Evolutionary conservation across 2,113 vertebrate species (phyloP).

Genomic region (Sula dactylatra): DNA sequence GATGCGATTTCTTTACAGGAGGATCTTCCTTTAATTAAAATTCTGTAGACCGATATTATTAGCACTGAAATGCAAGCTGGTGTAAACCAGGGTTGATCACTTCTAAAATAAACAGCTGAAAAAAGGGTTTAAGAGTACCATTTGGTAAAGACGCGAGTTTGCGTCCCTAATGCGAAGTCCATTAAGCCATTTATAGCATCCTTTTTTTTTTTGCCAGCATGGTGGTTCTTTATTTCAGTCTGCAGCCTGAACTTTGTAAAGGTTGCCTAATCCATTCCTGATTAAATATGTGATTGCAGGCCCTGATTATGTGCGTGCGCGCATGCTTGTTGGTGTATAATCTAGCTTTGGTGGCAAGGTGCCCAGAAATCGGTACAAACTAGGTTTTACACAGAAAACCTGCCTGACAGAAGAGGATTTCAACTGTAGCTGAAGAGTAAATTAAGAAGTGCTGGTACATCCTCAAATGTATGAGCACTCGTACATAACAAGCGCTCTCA

Average conservation of each 20-base stretch:
- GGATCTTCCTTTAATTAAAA: background rate
- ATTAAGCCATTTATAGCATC: background rate
- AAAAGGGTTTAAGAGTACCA: background rate
- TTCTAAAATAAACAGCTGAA: background rate
- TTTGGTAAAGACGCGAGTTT: background rate
- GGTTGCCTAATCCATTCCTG: background rate
- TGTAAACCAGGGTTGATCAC: background rate
- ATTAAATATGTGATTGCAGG: background rate
- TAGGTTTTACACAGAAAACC: background rate
- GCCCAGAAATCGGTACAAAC: background rate
- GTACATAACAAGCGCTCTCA: background rate
- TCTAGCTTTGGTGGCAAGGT: background rate
- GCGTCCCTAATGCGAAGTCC: background rate
- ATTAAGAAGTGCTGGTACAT: background rate
- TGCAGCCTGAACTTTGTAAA: background rate
- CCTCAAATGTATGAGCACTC: background rate
- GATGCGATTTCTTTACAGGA: background rate
- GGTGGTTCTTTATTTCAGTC: background rate
- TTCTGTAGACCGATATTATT: background rate
- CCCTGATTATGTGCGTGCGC: background rate
- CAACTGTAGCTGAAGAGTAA: background rate
- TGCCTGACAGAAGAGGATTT: background rate
- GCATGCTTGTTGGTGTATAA: background rate
- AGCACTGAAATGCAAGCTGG: background rate
- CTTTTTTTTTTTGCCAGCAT: background rate